phyloP scores from a whole-genome alignment of 2,113 vertebrate species.

The Oncorhynchus mykiss region DNA sequence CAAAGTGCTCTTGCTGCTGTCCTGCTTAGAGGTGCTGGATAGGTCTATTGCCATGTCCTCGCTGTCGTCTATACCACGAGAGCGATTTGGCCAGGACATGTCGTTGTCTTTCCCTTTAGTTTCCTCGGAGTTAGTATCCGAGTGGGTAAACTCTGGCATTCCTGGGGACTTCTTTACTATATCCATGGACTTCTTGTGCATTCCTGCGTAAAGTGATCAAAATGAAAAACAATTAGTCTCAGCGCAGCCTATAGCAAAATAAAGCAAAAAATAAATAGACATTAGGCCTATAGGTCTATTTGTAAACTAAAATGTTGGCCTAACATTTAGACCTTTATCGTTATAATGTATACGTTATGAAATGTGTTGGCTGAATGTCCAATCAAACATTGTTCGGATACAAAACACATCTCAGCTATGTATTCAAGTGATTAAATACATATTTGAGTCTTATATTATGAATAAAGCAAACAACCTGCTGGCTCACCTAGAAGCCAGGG shows the following conservation, averaged over 20 bases:
- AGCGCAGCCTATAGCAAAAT: too few species aligned
- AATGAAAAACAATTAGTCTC: constrained; percentile 1
- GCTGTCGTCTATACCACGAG: constrained; percentile 36
- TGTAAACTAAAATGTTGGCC: too few species aligned
- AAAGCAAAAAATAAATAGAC: too few species aligned
- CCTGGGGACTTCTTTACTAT: constrained; percentile 78
- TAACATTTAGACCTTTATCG: too few species aligned
- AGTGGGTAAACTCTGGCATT: constrained; percentile 58
- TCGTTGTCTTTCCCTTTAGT: constrained; percentile 53
- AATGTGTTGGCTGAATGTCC: background rate
- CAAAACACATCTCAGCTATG: constrained; percentile 47
- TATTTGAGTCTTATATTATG: constrained; percentile 39
- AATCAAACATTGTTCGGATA: background rate
- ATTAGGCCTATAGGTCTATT: too few species aligned
- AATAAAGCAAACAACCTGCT: constrained; percentile 70
- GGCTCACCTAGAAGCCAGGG: constrained; percentile 93
- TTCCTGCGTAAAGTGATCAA: constrained; percentile 74
- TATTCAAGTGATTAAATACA: constrained; percentile 42
- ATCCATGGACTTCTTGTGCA: constrained; percentile 93
- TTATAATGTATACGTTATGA: background rate
- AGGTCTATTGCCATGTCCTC: constrained; percentile 88
- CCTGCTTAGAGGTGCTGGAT: constrained; percentile 85
- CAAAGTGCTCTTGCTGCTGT: constrained; percentile 63
- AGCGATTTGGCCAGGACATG: constrained; percentile 38
- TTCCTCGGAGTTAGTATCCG: constrained; percentile 61